Evolutionary conservation across 2,888 invertebrate species (phyloP).

Genomic region (Apotomis turbidana): DNA sequence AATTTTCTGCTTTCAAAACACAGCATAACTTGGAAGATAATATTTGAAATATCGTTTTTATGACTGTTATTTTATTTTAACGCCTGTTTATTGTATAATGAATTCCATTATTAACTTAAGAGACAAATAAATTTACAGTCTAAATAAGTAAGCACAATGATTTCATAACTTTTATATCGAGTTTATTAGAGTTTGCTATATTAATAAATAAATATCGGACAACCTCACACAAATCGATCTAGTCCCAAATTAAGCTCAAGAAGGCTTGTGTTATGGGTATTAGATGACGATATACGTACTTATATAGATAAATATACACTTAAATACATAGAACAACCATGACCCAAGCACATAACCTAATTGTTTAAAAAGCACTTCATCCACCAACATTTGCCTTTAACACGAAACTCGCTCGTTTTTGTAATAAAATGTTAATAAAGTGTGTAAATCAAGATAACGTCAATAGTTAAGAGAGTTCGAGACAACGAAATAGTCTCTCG

Average conservation of each 20-base stretch:
- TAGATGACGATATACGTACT: no score
- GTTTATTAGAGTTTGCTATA: no score
- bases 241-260: no score
- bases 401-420: conserved; percentile 66
- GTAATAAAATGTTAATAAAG: conserved; percentile 81
- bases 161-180: no score
- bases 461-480: conserved; percentile 73
- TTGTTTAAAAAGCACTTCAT: no score
- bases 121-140: conserved; percentile 16
- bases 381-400: conserved; percentile 44
- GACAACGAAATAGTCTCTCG: conserved; percentile 71
- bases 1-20: conserved; percentile 58
- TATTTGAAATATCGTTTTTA: conserved; percentile 42
- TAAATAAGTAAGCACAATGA: not conserved
- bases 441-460: conserved; percentile 80
- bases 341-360: no score
- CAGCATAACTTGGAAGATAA: conserved; percentile 48
- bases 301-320: no score
- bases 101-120: conserved; percentile 30
- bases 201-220: no score
- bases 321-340: no score
- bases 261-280: no score
- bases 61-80: conserved; percentile 14
- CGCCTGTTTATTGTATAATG: conserved; percentile 20
- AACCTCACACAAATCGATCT: no score